Evolutionary conservation across 2,888 invertebrate genomes (phyloP), one percentile per base, ranked within the genome.

Genomic region (Eupelmus urozonus): DNA sequence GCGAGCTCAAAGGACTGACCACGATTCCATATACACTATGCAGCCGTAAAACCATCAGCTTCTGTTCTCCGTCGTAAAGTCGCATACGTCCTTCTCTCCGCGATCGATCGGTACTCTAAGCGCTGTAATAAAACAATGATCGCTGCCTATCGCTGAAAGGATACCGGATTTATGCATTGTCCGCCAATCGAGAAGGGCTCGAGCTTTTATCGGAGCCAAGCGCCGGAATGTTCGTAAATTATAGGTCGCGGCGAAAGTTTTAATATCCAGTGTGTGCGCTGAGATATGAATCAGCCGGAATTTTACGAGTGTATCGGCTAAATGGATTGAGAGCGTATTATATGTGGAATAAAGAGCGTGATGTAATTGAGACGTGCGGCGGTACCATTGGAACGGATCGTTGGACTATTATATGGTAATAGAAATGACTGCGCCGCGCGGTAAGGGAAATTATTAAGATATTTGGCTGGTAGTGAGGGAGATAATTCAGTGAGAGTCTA

Each of bases 371-470:
- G 55, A 1, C 42, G 34, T 23, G 16, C 11, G 16, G 25, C 16
- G 45, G 9, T 16, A 13, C 13, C 11, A 40, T 40, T 40, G n/a
- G n/a, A 18, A 40, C 40, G 11, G 40, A 13, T 1, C 40, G 55
- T 27, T 16, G 55, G 60, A n/a, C 53, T n/a, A 72, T 72, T 63
- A 65, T 71, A 76, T 59, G 51, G 63, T 53, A 55, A 72, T 59
- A 34, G 45, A n/a, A 34, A 16, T 45, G 20, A 53, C 9, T 5
- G 13, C 27, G 42, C 0, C 5, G 49, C 4, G 49, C 16, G 16
- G 25, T 3, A n/a, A 16, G n/a, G 29, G 29, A 16, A 72, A 72
- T 66, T 76, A 66, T 71, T 74, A 34, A 74, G 74, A 74, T 66
- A 74, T 66, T 74, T 55, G 11, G 42, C 34, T 5, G 5, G 34